These are phyloP conservation scores for Urocyon cinereoargenteus DNA, from an alignment of 2,797 vertebrate genomes.

Conservation along the genomic window DNA sequence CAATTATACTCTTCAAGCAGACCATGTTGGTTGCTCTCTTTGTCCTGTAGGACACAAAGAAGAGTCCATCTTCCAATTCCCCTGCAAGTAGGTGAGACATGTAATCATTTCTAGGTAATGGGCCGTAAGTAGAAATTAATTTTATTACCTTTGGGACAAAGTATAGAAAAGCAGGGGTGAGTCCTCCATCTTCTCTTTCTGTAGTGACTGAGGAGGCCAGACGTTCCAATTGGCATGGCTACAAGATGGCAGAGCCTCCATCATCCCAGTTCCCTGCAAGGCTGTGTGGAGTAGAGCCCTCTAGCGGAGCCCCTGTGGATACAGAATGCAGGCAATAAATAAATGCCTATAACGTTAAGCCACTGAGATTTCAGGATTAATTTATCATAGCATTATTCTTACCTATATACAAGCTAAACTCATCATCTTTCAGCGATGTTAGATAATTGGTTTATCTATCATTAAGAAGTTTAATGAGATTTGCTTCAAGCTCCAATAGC, in stretches of 20 bases:
- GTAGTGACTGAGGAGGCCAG: neutral
- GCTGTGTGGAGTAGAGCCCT: neutral
- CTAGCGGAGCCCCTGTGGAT: neutral
- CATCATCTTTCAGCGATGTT: slow-evolving; percentile 41
- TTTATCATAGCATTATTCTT: slow-evolving; percentile 53
- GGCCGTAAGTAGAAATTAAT: neutral
- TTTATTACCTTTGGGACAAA: neutral
- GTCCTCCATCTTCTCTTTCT: neutral
- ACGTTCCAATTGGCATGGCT: neutral
- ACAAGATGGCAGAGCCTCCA: too few species aligned
- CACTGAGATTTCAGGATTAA: slow-evolving; percentile 51
- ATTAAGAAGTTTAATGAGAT: slow-evolving; percentile 62
- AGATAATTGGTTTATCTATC: slow-evolving; percentile 64
- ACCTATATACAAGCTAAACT: neutral
- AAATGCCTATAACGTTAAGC: slow-evolving; percentile 4
- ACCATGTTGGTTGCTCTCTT: neutral
- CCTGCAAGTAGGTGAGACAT: neutral
- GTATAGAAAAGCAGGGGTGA: neutral
- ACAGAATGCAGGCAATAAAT: neutral
- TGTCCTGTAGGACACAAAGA: neutral
- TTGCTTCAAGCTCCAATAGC: slow-evolving; percentile 43
- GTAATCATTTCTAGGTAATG: neutral
- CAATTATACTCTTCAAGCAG: neutral
- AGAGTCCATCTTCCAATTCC: neutral
- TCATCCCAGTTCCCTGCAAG: neutral